Conservation (phyloP, 2,797 vertebrate genomes). For the Pseudochirops cupreus region DNA sequence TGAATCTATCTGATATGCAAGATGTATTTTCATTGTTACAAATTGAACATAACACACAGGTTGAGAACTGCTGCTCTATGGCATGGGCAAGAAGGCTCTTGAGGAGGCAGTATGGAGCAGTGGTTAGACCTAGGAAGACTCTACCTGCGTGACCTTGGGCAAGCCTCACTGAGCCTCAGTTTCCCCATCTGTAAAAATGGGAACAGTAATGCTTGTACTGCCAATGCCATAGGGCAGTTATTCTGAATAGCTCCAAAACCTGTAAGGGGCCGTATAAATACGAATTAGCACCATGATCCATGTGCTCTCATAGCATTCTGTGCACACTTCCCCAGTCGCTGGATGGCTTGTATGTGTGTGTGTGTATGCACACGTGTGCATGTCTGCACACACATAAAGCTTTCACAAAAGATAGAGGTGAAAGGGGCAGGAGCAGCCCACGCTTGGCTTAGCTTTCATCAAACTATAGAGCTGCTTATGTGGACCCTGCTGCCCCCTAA, state of each 20-base stretch:
- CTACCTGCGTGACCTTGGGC: not conserved
- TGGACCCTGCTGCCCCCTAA: not conserved
- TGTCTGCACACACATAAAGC: not conserved
- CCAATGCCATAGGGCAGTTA: not conserved
- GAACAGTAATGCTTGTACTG: not conserved
- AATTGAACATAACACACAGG: no score
- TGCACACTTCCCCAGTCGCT: not conserved
- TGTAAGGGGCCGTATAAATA: not conserved
- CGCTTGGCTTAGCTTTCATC: not conserved
- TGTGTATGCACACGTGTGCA: not conserved
- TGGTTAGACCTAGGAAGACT: not conserved
- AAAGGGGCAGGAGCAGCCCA: no score
- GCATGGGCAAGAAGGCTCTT: not conserved
- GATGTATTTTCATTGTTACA: no score
- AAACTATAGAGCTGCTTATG: not conserved
- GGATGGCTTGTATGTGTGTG: not conserved
- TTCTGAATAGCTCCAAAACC: not conserved
- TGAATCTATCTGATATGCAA: no score
- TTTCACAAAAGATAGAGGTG: not conserved
- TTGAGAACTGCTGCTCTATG: no score
- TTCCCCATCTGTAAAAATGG: not conserved
- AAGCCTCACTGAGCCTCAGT: not conserved
- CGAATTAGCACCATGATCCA: not conserved
- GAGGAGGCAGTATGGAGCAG: not conserved
- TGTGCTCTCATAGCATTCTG: not conserved